Base-by-base conservation (phyloP, 2,888 invertebrate genomes). In the Philopedon plagiatum region DNA sequence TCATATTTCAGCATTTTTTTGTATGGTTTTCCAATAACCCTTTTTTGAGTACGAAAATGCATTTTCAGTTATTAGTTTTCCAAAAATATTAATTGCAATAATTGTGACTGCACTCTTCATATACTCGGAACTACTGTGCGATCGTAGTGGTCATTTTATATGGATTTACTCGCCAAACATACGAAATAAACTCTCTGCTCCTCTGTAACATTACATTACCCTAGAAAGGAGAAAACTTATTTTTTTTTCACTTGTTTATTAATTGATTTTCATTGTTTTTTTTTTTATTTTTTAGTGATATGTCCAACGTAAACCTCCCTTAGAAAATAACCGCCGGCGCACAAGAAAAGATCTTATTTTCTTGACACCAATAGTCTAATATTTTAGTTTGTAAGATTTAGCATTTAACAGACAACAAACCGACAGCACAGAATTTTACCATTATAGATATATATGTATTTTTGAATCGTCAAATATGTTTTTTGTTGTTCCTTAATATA, bases 261-360 rank as follows among this genome's bases (percentile, higher is more conserved):
- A 62, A 54, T 26, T 32, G 18, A 18, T n/a, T 34, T 51, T 7
- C 44, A 29, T 26, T 46, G 15, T 15, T 57, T 49, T 51, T n/a
- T 66, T 58, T 73, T 65, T 79, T 80, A 76, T 79, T 74, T 88
- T 88, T 75, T 85, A 89, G 93, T 94, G 77, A 87, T 94, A 80
- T 93, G 93, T 87, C 94, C 94, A 81, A 94, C 93, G 87, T 94
- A 92, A 82, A 73, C 76, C 67, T 13, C 15, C 41, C n/a, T 8
- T 46, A 60, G 51, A 11, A 62, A 71, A 51, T 56, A 62, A 64
- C 66, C 62, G 51, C 34, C 29, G 62, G 56, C 67, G 67, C 63
- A 67, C 63, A 72, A 72, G 63, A 62, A 62, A 56, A 46, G n/a
- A 29, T 54, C 15, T 58, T 44, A 32, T 37, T 62, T 67, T 71